Percentiles rank a stretch among this genome's conserved stretches.
Evolutionary conservation across 2,888 invertebrate species (phyloP).

Genomic region (Euplagia quadripunctaria): DNA sequence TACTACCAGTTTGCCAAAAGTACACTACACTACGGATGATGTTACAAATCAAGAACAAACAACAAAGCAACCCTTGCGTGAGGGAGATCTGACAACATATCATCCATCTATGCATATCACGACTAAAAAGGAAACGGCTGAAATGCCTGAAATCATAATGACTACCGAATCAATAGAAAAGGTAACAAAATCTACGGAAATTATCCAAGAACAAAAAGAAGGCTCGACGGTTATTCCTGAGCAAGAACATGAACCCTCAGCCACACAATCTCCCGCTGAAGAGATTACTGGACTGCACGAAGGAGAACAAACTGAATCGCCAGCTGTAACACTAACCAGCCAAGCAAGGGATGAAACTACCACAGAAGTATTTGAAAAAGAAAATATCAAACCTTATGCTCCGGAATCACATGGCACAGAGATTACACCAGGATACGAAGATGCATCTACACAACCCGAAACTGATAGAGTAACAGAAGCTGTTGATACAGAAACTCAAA

Average conservation of each 20-base stretch:
- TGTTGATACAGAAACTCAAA: conserved; percentile 17
- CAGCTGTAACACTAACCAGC: conserved; percentile 22
- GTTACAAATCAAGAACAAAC: conserved; percentile 21
- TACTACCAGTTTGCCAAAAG: conserved; percentile 22
- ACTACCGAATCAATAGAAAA: conserved; percentile 27
- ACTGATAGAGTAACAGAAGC: conserved; percentile 19
- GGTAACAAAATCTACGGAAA: conserved; percentile 28
- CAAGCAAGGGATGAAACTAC: conserved; percentile 26
- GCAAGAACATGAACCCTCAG: conserved; percentile 32
- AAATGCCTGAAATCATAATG: conserved; percentile 26
- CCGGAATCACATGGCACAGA: conserved; percentile 36
- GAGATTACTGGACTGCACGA: conserved; percentile 33
- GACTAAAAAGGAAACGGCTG: conserved; percentile 7
- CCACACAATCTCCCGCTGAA: conserved; percentile 27
- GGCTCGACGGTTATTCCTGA: conserved; percentile 38
- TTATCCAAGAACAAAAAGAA: conserved; percentile 36
- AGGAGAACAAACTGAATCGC: conserved; percentile 18
- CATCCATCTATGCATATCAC: conserved; percentile 7
- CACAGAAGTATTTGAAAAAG: conserved; percentile 28
- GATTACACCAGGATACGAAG: conserved; percentile 14
- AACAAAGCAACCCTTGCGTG: conserved; percentile 15
- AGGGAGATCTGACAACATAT: conserved; percentile 19
- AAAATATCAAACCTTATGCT: conserved; percentile 22
- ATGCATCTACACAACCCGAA: conserved; percentile 23
- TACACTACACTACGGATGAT: conserved; percentile 21